Evolutionary conservation across 2,113 vertebrate genomes (phyloP).

Genomic region (Deroptyus accipitrinus): DNA sequence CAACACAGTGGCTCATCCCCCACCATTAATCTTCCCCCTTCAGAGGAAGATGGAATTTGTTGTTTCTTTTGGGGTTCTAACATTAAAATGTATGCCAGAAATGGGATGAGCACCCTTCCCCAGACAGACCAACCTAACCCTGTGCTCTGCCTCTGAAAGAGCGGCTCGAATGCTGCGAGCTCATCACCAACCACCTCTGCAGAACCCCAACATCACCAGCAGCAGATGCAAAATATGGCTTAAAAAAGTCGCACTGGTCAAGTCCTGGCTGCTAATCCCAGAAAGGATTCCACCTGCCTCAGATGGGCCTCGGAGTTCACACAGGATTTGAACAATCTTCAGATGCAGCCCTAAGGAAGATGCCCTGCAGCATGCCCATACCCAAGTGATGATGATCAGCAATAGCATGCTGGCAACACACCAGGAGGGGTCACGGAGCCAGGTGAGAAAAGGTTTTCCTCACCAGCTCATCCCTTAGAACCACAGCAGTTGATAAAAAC

Average conservation of each 20-base stretch:
- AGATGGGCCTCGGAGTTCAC: neutral
- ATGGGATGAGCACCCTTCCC: neutral
- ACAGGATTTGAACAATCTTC: rapidly evolving
- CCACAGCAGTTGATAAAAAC: neutral
- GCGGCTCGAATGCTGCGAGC: rapidly evolving
- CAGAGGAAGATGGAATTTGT: neutral
- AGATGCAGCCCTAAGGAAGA: neutral
- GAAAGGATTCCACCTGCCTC: neutral
- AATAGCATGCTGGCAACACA: neutral
- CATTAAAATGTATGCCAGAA: neutral
- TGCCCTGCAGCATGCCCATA: neutral
- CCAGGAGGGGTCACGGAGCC: neutral
- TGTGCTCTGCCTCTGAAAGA: rapidly evolving
- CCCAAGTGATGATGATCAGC: rapidly evolving
- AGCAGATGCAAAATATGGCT: neutral
- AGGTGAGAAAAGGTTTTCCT: neutral
- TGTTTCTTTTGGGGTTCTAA: neutral
- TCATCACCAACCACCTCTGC: neutral
- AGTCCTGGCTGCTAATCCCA: neutral
- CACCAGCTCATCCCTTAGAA: neutral
- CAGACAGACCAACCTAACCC: neutral
- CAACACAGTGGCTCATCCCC: neutral
- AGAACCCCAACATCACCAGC: neutral
- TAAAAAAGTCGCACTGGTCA: neutral
- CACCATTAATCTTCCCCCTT: neutral